Percentiles rank a stretch among this genome's conserved stretches.
Evolutionary conservation across 2,888 invertebrate genomes (phyloP).

Genomic region (Lithophane leautieri): DNA sequence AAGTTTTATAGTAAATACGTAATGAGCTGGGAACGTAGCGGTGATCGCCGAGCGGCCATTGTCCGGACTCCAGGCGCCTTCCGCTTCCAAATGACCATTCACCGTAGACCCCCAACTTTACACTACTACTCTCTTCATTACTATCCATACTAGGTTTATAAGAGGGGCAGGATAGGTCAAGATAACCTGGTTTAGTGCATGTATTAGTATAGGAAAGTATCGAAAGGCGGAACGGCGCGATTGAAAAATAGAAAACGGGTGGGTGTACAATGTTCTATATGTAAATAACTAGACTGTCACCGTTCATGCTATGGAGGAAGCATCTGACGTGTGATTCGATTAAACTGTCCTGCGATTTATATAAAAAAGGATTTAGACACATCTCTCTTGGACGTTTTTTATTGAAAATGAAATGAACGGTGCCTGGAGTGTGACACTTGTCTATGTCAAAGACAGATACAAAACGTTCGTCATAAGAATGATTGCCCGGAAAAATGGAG

Average conservation of each 20-base stretch:
- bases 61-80: conserved; percentile 86
- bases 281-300: conserved; percentile 79
- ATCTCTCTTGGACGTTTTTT: conserved; percentile 21
- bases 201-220: conserved; percentile 87
- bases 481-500: neutral
- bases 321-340: conserved; percentile 64
- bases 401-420: conserved; percentile 35
- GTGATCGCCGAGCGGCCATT: conserved; percentile 86
- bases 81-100: conserved; percentile 81
- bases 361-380: conserved; percentile 42
- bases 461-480: neutral
- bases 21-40: conserved; percentile 87
- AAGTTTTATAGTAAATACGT: conserved; percentile 86
- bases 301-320: conserved; percentile 71
- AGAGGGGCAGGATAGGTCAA: conserved; percentile 73
- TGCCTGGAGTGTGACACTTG: neutral
- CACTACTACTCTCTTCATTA: conserved; percentile 74
- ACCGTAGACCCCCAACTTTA: conserved; percentile 77
- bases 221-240: conserved; percentile 87
- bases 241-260: conserved; percentile 88
- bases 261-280: conserved; percentile 76
- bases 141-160: conserved; percentile 65
- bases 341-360: conserved; percentile 58
- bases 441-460: conserved; percentile 3
- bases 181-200: conserved; percentile 73